Evolutionary conservation across 2,888 invertebrate species (phyloP).

Genomic region (Chalcosyrphus nemorum): DNA sequence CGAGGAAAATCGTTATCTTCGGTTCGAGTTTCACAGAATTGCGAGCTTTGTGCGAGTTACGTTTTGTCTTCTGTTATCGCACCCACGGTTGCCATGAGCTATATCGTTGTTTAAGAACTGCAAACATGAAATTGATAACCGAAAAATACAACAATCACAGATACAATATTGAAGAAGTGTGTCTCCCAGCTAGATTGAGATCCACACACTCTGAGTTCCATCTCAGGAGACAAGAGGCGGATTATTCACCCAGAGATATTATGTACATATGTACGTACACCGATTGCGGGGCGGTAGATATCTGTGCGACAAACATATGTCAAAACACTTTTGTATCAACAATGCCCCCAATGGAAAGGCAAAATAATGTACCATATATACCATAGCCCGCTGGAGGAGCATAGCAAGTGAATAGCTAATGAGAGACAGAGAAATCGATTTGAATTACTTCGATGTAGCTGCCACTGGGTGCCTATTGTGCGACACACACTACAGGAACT

Average conservation of each 20-base stretch:
- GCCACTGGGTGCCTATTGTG: constrained; percentile 50
- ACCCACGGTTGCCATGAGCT: constrained; percentile 26
- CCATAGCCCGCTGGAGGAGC: constrained; percentile 7
- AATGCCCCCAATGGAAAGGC: constrained; percentile 30
- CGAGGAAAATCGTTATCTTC: constrained; percentile 35
- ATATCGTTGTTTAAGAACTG: constrained; percentile 39
- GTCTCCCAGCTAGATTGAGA: background rate
- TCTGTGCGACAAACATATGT: constrained; percentile 53
- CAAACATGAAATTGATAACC: constrained; percentile 63
- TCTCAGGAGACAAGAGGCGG: background rate
- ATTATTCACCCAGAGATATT: constrained; percentile 20
- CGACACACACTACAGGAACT: constrained; percentile 31
- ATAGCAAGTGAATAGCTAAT: constrained; percentile 66
- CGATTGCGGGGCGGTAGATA: constrained; percentile 3
- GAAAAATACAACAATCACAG: constrained; percentile 44
- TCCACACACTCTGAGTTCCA: background rate
- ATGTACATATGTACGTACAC: too few relatives aligned
- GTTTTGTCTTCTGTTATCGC: constrained; percentile 31
- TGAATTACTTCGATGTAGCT: constrained; percentile 43
- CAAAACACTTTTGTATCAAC: constrained; percentile 59
- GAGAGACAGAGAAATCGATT: constrained; percentile 62
- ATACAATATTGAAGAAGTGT: constrained; percentile 19
- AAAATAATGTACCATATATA: background rate
- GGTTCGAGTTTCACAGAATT: constrained; percentile 49
- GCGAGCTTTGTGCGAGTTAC: background rate